phyloP scores from a whole-genome alignment of 2,113 vertebrate species.

The Cettia cetti region DNA sequence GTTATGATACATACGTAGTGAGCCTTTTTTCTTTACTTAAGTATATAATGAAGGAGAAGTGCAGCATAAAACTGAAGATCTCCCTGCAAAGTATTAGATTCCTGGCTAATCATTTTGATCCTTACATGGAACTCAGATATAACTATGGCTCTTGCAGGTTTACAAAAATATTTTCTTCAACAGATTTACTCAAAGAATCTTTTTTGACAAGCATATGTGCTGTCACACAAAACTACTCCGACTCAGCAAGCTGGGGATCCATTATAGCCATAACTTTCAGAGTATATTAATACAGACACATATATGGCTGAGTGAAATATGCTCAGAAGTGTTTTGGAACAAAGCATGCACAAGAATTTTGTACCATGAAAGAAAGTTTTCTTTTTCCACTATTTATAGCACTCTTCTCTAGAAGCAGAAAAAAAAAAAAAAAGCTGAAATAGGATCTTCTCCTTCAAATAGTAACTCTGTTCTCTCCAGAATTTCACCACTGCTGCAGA shows the following conservation, averaged over 20 bases:
- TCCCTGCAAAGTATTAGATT: slow-evolving; percentile 16
- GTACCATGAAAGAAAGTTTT: slow-evolving; percentile 58
- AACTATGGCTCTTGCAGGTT: slow-evolving; percentile 46
- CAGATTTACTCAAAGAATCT: slow-evolving; percentile 67
- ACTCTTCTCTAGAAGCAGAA: slow-evolving; percentile 4
- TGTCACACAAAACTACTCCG: slow-evolving; percentile 62
- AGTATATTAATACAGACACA: slow-evolving; percentile 68
- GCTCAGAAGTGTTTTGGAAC: slow-evolving; percentile 64
- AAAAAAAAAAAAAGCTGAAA: slow-evolving; percentile 36
- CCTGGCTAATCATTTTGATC: slow-evolving; percentile 53
- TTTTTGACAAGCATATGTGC: slow-evolving; percentile 67
- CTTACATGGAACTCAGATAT: slow-evolving; percentile 43
- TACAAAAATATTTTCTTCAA: slow-evolving; percentile 68
- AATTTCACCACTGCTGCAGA: slow-evolving; percentile 6
- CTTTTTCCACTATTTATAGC: slow-evolving; percentile 45
- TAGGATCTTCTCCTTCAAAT: slow-evolving; percentile 48
- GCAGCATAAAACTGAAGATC: neutral
- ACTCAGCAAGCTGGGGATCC: slow-evolving; percentile 65
- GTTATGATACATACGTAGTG: neutral
- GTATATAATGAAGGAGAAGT: neutral
- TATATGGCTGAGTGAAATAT: slow-evolving; percentile 63
- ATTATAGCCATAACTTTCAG: slow-evolving; percentile 68
- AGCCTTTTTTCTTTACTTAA: neutral
- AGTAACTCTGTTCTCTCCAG: slow-evolving; percentile 31
- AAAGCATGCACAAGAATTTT: slow-evolving; percentile 49